Conservation (phyloP, 1,140 invertebrate genomes). For the Spodoptera frugiperda region DNA sequence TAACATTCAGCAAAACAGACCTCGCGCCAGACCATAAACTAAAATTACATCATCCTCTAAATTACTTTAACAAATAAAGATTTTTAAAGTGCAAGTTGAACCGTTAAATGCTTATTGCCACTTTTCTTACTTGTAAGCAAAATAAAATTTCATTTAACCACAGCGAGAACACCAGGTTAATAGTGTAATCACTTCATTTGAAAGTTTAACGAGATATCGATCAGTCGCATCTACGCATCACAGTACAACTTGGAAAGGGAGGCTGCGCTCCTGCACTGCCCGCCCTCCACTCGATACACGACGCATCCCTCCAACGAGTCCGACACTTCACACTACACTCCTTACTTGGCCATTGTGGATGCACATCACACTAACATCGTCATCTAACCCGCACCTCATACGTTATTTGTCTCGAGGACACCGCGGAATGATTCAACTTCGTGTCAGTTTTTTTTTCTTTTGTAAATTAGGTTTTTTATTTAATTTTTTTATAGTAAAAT, state of each 20-base stretch:
- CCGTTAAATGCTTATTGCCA: slow-evolving; percentile 63
- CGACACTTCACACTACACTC: slow-evolving; percentile 5
- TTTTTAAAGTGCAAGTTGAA: slow-evolving; percentile 58
- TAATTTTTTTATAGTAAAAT: slow-evolving; percentile 1
- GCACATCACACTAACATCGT: slow-evolving; percentile 24
- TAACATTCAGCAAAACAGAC: slow-evolving; percentile 3
- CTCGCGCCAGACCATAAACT: slow-evolving; percentile 44
- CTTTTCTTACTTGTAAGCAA: slow-evolving; percentile 53
- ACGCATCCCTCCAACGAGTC: slow-evolving; percentile 9
- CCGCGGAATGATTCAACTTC: slow-evolving; percentile 24
- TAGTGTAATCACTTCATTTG: slow-evolving; percentile 38
- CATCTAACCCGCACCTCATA: neutral
- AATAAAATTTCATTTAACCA: slow-evolving; percentile 56
- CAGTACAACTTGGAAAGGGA: neutral
- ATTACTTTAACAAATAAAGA: slow-evolving; percentile 39
- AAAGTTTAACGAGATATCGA: slow-evolving; percentile 34
- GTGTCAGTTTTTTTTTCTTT: slow-evolving; percentile 8
- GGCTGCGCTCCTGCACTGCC: neutral
- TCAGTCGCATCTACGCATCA: slow-evolving; percentile 20
- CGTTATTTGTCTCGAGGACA: slow-evolving; percentile 32
- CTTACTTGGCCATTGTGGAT: neutral
- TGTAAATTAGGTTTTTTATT: slow-evolving; percentile 7
- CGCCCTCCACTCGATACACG: neutral
- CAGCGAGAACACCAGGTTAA: slow-evolving; percentile 54
- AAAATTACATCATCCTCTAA: slow-evolving; percentile 41